Conservation (phyloP, 2,888 invertebrate genomes). For the Girardia tigrina region DNA sequence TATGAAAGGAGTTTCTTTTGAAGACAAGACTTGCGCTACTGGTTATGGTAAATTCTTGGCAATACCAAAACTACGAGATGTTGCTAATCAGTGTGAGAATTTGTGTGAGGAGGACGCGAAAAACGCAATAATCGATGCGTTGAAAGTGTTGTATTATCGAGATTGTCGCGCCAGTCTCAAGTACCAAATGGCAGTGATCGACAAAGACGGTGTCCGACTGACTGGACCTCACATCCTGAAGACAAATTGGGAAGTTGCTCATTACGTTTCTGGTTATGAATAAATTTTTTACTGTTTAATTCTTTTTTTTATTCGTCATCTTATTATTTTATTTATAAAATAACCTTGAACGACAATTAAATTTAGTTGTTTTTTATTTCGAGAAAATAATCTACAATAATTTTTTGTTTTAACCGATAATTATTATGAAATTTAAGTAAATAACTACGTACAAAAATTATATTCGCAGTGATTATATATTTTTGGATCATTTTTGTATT, state of each 20-base stretch:
- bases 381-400: too few species aligned
- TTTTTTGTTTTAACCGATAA: too few species aligned
- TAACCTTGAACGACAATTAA: too few species aligned
- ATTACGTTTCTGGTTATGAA: constrained; percentile 39
- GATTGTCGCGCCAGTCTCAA: constrained; percentile 57
- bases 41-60: constrained; percentile 77
- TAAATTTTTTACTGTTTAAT: too few species aligned
- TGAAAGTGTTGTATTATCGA: constrained; percentile 78
- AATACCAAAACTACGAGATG: constrained; percentile 67
- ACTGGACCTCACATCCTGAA: constrained; percentile 61
- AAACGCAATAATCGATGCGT: constrained; percentile 61
- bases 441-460: too few species aligned
- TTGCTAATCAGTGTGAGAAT: constrained; percentile 56
- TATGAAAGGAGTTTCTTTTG: constrained; percentile 55
- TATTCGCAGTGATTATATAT: too few species aligned
- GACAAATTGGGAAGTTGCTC: constrained; percentile 69
- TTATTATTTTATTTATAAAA: too few species aligned
- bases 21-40: constrained; percentile 86
- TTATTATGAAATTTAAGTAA: too few species aligned
- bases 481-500: too few species aligned
- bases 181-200: constrained; percentile 55
- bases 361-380: too few species aligned
- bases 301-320: too few species aligned
- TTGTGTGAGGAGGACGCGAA: constrained; percentile 55
- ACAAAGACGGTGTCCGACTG: constrained; percentile 59